Evolutionary conservation across 1,140 invertebrate species (phyloP).

Genomic region (Polypedilum pembai): DNA sequence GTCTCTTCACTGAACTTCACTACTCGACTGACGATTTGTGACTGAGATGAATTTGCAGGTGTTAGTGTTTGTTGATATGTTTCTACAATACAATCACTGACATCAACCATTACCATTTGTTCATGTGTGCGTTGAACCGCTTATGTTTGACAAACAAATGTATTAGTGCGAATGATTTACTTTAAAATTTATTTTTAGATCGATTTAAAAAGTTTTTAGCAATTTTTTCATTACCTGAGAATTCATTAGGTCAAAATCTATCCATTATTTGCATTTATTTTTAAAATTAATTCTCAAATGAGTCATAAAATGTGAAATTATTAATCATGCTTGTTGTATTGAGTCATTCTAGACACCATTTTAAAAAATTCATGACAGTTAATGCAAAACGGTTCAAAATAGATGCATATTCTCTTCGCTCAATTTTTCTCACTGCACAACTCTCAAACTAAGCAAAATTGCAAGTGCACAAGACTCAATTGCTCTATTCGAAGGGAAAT

Average conservation of each 20-base stretch:
- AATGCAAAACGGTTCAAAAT: background rate
- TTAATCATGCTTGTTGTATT: background rate
- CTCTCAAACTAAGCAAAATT: background rate
- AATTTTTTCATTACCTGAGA: too few relatives aligned
- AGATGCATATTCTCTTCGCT: background rate
- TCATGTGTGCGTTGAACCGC: background rate
- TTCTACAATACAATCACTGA: background rate
- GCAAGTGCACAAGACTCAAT: conserved; percentile 24
- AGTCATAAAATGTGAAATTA: too few relatives aligned
- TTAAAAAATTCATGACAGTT: background rate
- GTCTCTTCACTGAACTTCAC: conserved; percentile 15
- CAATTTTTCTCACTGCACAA: background rate
- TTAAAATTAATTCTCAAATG: too few relatives aligned
- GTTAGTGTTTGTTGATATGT: background rate
- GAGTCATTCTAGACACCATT: background rate
- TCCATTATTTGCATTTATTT: too few relatives aligned
- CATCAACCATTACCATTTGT: background rate
- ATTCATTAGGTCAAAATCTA: too few relatives aligned
- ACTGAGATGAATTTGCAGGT: background rate
- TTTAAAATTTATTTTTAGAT: too few relatives aligned
- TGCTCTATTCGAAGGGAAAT: conserved; percentile 13
- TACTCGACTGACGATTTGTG: background rate
- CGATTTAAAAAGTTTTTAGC: too few relatives aligned
- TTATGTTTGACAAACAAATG: background rate
- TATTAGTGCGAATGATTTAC: too few relatives aligned